These are phyloP conservation scores for Maccullochella peelii DNA, from an alignment of 2,113 vertebrate species.

Conservation along the genomic window DNA sequence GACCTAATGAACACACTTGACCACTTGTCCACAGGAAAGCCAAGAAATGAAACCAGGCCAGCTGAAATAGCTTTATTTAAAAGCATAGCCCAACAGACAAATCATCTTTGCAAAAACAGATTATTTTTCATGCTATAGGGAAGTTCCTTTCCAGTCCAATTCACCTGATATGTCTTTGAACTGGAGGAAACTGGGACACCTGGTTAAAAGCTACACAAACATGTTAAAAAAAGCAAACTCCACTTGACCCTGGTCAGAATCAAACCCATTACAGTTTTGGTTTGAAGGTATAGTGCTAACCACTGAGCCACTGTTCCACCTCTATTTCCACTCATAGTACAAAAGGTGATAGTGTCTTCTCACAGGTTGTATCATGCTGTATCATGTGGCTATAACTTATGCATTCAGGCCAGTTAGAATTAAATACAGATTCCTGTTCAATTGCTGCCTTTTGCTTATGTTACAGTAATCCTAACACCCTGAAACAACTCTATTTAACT, in stretches of 20 bases:
- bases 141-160: conserved; percentile 38
- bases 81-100: background rate
- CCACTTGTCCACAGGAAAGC: conserved; percentile 1
- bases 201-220: conserved; percentile 31
- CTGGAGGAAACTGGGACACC: conserved; percentile 32
- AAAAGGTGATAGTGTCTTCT: conserved; percentile 4
- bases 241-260: conserved; percentile 10
- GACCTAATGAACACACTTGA: conserved; percentile 3
- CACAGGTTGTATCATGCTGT: background rate
- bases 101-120: background rate
- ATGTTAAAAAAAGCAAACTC: conserved; percentile 22
- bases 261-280: conserved; percentile 15
- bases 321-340: background rate
- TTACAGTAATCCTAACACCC: background rate
- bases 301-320: background rate
- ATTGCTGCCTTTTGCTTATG: background rate
- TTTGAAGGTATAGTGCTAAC: conserved; percentile 6
- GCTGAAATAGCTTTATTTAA: too few species aligned
- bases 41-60: background rate
- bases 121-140: conserved; percentile 29
- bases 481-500: conserved; percentile 24
- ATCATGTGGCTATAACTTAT: background rate
- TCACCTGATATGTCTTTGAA: conserved; percentile 47
- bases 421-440: conserved; percentile 11
- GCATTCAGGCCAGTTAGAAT: conserved; percentile 3